Conservation (phyloP, 2,888 invertebrate genomes). For the Scaptomyza cyrtandrae region DNA sequence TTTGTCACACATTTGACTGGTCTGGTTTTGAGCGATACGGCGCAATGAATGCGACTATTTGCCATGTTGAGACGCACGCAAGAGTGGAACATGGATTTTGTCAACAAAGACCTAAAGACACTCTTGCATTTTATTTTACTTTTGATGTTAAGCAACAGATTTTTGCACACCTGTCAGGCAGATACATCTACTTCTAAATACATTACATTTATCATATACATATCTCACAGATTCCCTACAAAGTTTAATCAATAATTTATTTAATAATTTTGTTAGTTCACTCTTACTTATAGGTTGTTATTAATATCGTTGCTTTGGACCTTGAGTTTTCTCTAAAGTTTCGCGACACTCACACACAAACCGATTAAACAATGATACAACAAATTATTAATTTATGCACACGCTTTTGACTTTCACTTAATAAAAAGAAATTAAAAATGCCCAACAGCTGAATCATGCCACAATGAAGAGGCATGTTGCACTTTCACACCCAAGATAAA, state of each 20-base stretch:
- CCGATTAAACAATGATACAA: not conserved
- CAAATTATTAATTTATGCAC: conserved; percentile 67
- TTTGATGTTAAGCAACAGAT: too few species aligned
- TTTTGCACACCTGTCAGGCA: too few species aligned
- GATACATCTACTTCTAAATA: too few species aligned
- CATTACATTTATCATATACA: too few species aligned
- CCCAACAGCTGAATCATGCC: conserved; percentile 28
- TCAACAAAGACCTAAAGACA: too few species aligned
- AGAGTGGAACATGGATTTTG: not conserved
- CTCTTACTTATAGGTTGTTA: not conserved
- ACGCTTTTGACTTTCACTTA: conserved; percentile 65
- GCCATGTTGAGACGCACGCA: not conserved
- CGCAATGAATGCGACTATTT: conserved; percentile 9
- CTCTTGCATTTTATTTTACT: too few species aligned
- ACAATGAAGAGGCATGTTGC: conserved; percentile 9
- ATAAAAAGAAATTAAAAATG: conserved; percentile 39
- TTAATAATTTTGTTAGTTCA: not conserved
- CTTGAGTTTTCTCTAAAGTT: conserved; percentile 19
- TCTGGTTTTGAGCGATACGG: conserved; percentile 36
- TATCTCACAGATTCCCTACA: too few species aligned
- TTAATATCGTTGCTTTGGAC: not conserved
- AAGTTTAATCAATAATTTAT: too few species aligned
- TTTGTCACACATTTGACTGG: conserved; percentile 42
- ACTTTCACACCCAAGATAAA: conserved; percentile 27
- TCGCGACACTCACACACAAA: not conserved